Evolutionary conservation across 2,888 invertebrate genomes (phyloP).

Genomic region (Lucinisca nassula): DNA sequence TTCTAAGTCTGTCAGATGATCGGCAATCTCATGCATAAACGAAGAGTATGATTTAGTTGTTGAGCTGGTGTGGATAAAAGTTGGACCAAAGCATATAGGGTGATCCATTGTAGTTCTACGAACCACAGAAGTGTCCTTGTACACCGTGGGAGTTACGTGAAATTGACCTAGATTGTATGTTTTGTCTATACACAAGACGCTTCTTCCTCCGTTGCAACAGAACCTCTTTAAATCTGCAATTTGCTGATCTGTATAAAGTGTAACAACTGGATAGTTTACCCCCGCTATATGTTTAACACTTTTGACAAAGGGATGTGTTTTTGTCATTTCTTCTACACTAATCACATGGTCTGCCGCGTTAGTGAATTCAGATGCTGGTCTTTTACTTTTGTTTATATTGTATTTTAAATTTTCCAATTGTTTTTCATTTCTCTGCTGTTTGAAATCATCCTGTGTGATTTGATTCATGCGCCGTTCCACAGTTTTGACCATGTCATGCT

Average conservation of each 20-base stretch:
- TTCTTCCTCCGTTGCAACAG: constrained; percentile 29
- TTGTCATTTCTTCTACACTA: constrained; percentile 47
- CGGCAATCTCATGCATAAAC: constrained; percentile 17
- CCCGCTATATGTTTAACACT: constrained; percentile 24
- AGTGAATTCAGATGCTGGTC: neutral
- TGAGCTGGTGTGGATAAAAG: neutral
- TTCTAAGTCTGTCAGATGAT: neutral
- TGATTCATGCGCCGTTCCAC: neutral
- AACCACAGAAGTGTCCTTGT: constrained; percentile 25
- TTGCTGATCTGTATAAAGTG: constrained; percentile 35
- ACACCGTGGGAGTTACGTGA: constrained; percentile 40
- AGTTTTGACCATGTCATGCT: neutral
- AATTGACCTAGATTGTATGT: constrained; percentile 51
- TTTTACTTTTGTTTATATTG: neutral
- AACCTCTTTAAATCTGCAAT: constrained; percentile 29
- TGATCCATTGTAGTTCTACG: neutral
- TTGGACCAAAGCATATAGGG: constrained; percentile 20
- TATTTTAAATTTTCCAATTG: constrained; percentile 24
- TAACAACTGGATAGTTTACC: constrained; percentile 19
- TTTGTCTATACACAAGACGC: constrained; percentile 47
- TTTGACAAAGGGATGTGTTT: constrained; percentile 30
- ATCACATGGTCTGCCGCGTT: constrained; percentile 3
- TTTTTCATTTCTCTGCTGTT: constrained; percentile 29
- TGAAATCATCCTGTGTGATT: neutral
- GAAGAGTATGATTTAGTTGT: constrained; percentile 1